Base-by-base conservation (phyloP, 1,140 invertebrate genomes). In the Thaumetopoea pityocampa region DNA sequence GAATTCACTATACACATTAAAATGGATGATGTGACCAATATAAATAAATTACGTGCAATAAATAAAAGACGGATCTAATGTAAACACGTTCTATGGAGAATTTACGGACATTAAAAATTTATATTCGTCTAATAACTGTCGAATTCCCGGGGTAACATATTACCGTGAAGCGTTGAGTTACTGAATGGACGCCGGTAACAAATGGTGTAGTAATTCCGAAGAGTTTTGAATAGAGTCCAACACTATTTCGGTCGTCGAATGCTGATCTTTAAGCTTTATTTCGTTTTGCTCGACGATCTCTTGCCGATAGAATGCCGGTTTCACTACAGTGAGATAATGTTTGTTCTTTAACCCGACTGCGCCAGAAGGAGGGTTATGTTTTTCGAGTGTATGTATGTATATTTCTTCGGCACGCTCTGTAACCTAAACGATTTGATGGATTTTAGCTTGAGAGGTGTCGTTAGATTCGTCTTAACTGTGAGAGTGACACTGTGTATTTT, bases 201-300 rank as follows among this genome's bases (percentile, higher is more conserved):
- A 81, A 81, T 81, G 70, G 72, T 63, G 30, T 71, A 69, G 72
- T 82, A 70, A 79, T 79, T 79, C 72, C 74, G 51, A 78, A 73
- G 68, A 78, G 78, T 79, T 82, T 82, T 82, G 78, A 79, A 77
- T 82, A 67, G 61, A 67, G 68, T 82, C 78, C 78, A 82, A 79
- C 36, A 66, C 72, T 82, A 82, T 82, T 82, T 82, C 49, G 51
- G 74, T 78, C 68, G 47, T 56, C 41, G 66, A 74, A 73, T 62
- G 58, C 53, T 77, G 72, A 79, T 78, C 70, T 76, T 65, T 67
- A 51, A 19, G 48, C 61, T 60, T 66, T 67, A 43, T 69, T 76
- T 72, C 56, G 43, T 82, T 69, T 76, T 66, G 56, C 65, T 68
- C 40, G 35, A 51, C 51, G 55, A 57, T 60, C 40, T 52, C 52